Conservation (phyloP, 2,113 vertebrate species). For the Archilochus colubris region DNA sequence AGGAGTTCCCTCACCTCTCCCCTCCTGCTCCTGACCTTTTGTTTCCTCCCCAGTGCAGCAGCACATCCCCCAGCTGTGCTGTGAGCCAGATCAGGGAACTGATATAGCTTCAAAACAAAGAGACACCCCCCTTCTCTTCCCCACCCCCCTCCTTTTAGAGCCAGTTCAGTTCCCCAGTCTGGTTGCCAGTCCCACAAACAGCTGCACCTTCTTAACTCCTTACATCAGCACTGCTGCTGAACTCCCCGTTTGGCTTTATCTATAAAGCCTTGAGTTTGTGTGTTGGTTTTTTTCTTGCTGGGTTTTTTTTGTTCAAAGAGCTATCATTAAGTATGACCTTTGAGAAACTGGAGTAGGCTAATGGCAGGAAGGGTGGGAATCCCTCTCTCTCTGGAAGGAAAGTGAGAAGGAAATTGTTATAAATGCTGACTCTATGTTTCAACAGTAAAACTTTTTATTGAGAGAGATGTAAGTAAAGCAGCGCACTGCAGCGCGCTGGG, state of each 20-base stretch:
- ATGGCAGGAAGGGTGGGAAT: conserved; percentile 32
- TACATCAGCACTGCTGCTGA: not conserved
- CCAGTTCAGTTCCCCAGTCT: not conserved
- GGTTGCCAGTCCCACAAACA: not conserved
- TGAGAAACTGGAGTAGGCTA: not conserved
- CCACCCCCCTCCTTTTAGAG: not conserved
- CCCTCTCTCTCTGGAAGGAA: not conserved
- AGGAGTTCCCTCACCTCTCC: not conserved
- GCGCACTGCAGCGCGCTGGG: no score
- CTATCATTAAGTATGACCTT: not conserved
- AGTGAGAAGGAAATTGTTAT: not conserved
- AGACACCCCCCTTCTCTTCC: not conserved
- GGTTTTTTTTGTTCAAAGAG: not conserved
- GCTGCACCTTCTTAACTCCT: not conserved
- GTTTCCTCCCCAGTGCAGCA: not conserved
- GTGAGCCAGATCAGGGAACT: not conserved
- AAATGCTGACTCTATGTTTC: no score
- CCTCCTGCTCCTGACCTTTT: not conserved
- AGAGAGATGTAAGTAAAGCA: no score
- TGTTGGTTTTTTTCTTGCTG: not conserved
- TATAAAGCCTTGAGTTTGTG: not conserved
- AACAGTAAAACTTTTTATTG: no score
- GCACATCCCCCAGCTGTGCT: not conserved
- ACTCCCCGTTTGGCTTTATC: not conserved
- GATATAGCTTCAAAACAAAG: not conserved